These are phyloP conservation scores for Lasioglossum calceatum DNA, from an alignment of 2,888 invertebrate species.

Conservation along the genomic window DNA sequence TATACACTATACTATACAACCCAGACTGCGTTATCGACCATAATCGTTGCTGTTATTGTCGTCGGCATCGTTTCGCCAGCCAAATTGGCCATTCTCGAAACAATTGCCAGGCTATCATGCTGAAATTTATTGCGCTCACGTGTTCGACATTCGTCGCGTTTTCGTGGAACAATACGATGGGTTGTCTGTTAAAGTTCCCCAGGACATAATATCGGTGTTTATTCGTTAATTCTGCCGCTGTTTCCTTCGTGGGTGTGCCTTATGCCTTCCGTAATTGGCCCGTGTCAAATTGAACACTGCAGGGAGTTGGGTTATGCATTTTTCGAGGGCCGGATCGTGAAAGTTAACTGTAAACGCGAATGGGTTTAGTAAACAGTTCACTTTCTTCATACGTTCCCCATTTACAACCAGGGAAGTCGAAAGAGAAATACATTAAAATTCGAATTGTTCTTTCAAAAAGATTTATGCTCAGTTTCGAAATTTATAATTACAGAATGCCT, in stretches of 20 bases:
- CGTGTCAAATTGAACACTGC: slow-evolving; percentile 17
- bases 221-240: slow-evolving; percentile 35
- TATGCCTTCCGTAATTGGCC: slow-evolving; percentile 43
- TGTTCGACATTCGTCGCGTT: slow-evolving; percentile 49
- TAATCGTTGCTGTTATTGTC: slow-evolving; percentile 42
- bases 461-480: not conserved
- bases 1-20: slow-evolving; percentile 1
- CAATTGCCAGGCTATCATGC: slow-evolving; percentile 49
- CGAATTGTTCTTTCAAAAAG: not conserved
- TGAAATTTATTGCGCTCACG: slow-evolving; percentile 54
- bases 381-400: not conserved
- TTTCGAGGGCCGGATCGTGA: not conserved
- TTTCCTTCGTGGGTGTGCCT: slow-evolving; percentile 34
- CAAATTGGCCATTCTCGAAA: slow-evolving; percentile 57
- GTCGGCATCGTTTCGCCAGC: slow-evolving; percentile 37
- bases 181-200: slow-evolving; percentile 18
- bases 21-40: slow-evolving; percentile 26
- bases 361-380: not conserved
- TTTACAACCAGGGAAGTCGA: not conserved
- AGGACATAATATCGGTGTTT: slow-evolving; percentile 39
- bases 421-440: not conserved
- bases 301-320: not conserved
- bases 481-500: not conserved
- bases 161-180: slow-evolving; percentile 54
- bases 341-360: slow-evolving; percentile 13